A percentile compares a stretch with the other conserved stretches of the same genome.
phyloP scores from a whole-genome alignment of 2,888 invertebrate genomes.

The Macrosiphum euphorbiae region DNA sequence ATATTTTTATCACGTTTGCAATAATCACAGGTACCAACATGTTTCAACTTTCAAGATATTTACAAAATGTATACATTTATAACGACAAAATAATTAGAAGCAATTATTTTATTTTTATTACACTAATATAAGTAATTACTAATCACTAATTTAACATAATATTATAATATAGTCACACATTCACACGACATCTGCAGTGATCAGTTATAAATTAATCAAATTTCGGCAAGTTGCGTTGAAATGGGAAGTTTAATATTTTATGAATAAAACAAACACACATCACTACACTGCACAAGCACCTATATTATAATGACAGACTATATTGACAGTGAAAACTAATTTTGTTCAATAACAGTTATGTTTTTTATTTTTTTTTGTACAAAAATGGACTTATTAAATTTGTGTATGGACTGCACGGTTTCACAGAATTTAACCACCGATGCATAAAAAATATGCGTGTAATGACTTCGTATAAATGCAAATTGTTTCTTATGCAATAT shows the following conservation, averaged over 20 bases:
- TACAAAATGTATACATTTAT: neutral
- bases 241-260: neutral
- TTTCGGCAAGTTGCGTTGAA: neutral
- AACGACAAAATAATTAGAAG: neutral
- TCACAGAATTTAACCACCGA: neutral
- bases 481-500: neutral
- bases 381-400: neutral
- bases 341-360: too few relatives aligned
- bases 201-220: neutral
- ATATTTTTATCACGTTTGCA: slow-evolving; percentile 15
- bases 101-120: neutral
- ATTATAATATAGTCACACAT: neutral
- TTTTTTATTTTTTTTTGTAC: neutral
- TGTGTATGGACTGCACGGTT: neutral
- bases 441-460: neutral
- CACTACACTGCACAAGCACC: neutral
- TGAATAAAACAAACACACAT: neutral
- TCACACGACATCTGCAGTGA: neutral
- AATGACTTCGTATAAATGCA: neutral
- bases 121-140: neutral
- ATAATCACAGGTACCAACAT: neutral
- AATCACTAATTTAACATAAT: neutral
- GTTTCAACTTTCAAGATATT: neutral
- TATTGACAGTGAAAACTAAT: neutral
- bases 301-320: neutral